These are phyloP conservation scores for Criorhina ranunculi DNA, from an alignment of 2,888 invertebrate genomes.

Conservation along the genomic window DNA sequence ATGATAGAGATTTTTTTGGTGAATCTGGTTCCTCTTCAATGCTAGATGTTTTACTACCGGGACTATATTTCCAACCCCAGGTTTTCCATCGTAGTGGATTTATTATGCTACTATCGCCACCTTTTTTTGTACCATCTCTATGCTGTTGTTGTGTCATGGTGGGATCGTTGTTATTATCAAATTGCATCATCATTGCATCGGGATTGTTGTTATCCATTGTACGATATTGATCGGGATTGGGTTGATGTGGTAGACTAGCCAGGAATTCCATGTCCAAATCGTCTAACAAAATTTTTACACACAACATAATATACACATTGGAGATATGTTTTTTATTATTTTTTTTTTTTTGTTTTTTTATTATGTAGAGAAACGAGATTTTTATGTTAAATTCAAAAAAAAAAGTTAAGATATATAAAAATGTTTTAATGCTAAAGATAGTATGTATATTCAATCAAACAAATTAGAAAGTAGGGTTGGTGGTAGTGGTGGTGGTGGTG, in stretches of 20 bases:
- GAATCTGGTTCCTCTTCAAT: conserved; percentile 80
- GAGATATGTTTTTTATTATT: conserved; percentile 55
- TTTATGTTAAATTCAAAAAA: conserved; percentile 25
- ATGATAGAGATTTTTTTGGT: conserved; percentile 78
- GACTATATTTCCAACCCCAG: conserved; percentile 80
- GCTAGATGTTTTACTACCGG: conserved; percentile 79
- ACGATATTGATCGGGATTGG: conserved; percentile 69
- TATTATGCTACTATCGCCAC: conserved; percentile 68
- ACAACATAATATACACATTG: conserved; percentile 74
- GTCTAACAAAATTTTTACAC: conserved; percentile 78
- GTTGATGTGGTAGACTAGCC: conserved; percentile 78
- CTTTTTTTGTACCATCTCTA: conserved; percentile 72
- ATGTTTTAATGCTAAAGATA: conserved; percentile 18
- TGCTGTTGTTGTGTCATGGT: conserved; percentile 44
- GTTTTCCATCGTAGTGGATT: conserved; percentile 79
- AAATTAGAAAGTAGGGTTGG: conserved; percentile 49
- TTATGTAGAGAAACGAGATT: conserved; percentile 43
- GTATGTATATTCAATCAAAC: conserved; percentile 39
- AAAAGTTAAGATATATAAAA: conserved; percentile 24
- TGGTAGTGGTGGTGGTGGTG: conserved; percentile 55
- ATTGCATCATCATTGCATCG: conserved; percentile 60
- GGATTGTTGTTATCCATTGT: conserved; percentile 56
- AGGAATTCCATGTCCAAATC: conserved; percentile 80
- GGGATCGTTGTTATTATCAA: conserved; percentile 62
- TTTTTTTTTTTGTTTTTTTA: conserved; percentile 53